Base-by-base conservation (phyloP, 2,888 invertebrate genomes). In the Aporophyla lueneburgensis region DNA sequence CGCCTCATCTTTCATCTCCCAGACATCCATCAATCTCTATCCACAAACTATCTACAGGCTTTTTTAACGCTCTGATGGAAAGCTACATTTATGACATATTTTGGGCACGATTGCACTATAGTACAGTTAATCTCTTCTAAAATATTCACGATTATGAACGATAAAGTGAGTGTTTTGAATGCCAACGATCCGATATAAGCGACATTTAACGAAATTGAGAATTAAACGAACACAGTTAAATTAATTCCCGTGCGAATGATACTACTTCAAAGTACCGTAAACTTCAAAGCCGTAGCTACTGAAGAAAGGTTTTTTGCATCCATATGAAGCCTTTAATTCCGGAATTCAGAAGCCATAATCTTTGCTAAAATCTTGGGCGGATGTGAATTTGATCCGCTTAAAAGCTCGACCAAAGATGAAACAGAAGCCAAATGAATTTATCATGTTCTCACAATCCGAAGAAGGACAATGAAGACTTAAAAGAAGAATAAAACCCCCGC, bases 271-370 rank as follows among this genome's bases (percentile, higher is more conserved):
- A 56, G 58, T 58, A 59, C 53, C 67, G 62, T 62, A 56, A 58
- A 33, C 24, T 49, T n/a, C 74, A 40, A 71, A 56, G 49, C 43
- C 14, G 66, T 21, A n/a, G n/a, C 24, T 69, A 62, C 27, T 10
- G 54, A 46, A 51, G 33, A 71, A 61, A 74, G 7, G 5, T 12
- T 78, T 76, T n/a, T 63, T 78, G 14, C 27, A 14, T 33, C 12
- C 5, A 54, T 24, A 27, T 16, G 80, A 83, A 82, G 67, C 70
- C 80, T 74, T 73, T 46, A 67, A 74, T 59, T 75, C 86, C 88
- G 86, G 82, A 79, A 59, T 58, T 59, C 33, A 62, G 88, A 87
- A 86, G 76, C 87, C 87, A 70, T 72, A 74, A 62, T 14, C 62
- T 71, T 71, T 61, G 73, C 59, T 74, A 61, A 80, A 74, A 74